A percentile compares a stretch with the other conserved stretches of the same genome.
These are phyloP conservation scores for Omphaloscelis lunosa DNA, from an alignment of 2,888 invertebrate species.

Conservation along the genomic window DNA sequence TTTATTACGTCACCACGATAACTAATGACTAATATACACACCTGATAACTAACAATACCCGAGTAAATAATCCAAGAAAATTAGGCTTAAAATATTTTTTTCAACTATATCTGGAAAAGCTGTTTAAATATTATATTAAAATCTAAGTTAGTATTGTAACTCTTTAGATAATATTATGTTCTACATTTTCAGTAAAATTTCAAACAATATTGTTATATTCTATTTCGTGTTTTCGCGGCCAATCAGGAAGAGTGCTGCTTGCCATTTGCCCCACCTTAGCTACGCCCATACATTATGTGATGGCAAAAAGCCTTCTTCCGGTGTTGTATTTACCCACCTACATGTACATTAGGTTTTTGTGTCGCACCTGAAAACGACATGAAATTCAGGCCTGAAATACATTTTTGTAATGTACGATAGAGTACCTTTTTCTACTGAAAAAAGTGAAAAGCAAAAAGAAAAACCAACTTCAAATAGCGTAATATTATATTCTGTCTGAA, in stretches of 20 bases:
- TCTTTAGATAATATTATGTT: not conserved
- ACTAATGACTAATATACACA: no score
- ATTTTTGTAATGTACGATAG: conserved; percentile 4
- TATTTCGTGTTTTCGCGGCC: conserved; percentile 39
- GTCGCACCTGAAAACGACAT: conserved; percentile 30
- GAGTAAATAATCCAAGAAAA: not conserved
- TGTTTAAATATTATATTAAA: not conserved
- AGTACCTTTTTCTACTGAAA: not conserved
- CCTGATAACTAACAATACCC: not conserved
- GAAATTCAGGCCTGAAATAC: not conserved
- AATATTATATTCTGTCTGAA: not conserved
- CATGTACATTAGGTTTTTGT: conserved; percentile 23
- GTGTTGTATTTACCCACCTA: conserved; percentile 49
- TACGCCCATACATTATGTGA: conserved; percentile 63
- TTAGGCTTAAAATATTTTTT: not conserved
- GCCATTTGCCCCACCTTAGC: conserved; percentile 60
- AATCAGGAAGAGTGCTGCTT: conserved; percentile 60
- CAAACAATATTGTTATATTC: conserved; percentile 36
- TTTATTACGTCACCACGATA: not conserved
- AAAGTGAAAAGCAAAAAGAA: not conserved
- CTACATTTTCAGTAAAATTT: conserved; percentile 11
- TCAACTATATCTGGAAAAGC: not conserved
- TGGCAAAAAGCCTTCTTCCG: conserved; percentile 57
- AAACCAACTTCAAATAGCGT: conserved; percentile 1
- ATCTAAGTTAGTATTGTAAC: not conserved